Conservation (phyloP, 2,888 invertebrate genomes). For the Peribatodes rhomboidaria region DNA sequence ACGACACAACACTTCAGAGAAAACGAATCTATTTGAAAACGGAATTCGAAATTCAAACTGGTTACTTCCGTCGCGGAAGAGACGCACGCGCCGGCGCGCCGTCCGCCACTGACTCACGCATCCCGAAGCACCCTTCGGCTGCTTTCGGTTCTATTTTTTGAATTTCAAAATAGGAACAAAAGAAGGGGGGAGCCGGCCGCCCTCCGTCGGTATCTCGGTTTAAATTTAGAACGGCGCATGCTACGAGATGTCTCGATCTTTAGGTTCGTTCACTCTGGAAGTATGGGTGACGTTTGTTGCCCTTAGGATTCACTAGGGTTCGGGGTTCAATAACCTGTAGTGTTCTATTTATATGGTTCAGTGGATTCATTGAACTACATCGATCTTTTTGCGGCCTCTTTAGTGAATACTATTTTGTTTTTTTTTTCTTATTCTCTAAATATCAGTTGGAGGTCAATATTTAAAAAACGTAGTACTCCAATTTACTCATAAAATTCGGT, state of each 20-base stretch:
- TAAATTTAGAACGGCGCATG: conserved; percentile 77
- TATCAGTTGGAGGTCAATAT: not conserved
- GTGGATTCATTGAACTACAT: conserved; percentile 16
- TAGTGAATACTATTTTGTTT: not conserved
- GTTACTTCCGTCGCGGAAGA: conserved; percentile 55
- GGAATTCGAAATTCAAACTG: conserved; percentile 52
- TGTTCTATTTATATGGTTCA: conserved; percentile 32
- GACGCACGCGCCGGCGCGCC: conserved; percentile 78
- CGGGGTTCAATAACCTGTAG: conserved; percentile 37
- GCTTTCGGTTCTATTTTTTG: conserved; percentile 81
- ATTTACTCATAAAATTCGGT: not conserved
- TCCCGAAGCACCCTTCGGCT: conserved; percentile 78
- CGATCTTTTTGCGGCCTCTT: conserved; percentile 28
- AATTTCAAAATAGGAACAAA: conserved; percentile 84
- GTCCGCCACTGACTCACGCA: conserved; percentile 82
- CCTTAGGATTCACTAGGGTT: conserved; percentile 44
- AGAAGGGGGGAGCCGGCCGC: conserved; percentile 83
- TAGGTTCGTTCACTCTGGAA: conserved; percentile 82
- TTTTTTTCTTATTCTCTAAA: not conserved
- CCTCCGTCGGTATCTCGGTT: conserved; percentile 69
- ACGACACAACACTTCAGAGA: conserved; percentile 51
- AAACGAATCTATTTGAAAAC: conserved; percentile 50
- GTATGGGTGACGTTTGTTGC: conserved; percentile 47
- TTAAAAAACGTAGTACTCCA: not conserved
- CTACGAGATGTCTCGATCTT: conserved; percentile 64